Percentiles rank a stretch among this genome's conserved stretches.
Evolutionary conservation across 2,888 invertebrate species (phyloP).

Genomic region (Pseudococcus jackbeardsleyi): DNA sequence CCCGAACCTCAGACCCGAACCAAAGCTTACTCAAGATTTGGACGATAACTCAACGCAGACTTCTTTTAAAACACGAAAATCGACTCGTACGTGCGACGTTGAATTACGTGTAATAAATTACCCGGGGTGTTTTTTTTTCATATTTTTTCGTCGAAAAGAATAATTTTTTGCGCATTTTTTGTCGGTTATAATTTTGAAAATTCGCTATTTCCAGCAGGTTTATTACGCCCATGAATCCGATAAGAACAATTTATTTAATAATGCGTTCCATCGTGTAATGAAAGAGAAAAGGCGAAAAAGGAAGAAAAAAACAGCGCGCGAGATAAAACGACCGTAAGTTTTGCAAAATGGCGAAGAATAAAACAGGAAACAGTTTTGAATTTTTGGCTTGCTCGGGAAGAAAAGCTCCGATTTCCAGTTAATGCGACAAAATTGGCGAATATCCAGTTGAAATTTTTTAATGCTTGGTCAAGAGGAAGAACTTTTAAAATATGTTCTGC

Average conservation of each 20-base stretch:
- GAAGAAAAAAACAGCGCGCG: slow-evolving; percentile 15
- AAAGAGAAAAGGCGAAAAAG: slow-evolving; percentile 10
- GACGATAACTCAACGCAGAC: not conserved
- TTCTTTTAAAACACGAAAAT: not conserved
- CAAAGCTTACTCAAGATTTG: not conserved
- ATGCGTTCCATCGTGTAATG: slow-evolving; percentile 25
- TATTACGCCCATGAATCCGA: slow-evolving; percentile 46
- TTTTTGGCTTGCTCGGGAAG: slow-evolving; percentile 54
- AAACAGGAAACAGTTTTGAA: slow-evolving; percentile 58
- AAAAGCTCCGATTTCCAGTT: slow-evolving; percentile 52
- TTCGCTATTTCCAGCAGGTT: slow-evolving; percentile 30
- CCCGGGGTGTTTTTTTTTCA: not conserved
- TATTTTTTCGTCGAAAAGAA: not conserved
- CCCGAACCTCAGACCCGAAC: not conserved
- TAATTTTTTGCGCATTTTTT: slow-evolving; percentile 9
- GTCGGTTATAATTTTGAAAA: slow-evolving; percentile 42
- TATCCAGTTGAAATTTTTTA: slow-evolving; percentile 59
- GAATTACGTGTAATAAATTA: slow-evolving; percentile 24
- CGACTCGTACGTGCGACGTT: slow-evolving; percentile 20
- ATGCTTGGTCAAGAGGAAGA: slow-evolving; percentile 60
- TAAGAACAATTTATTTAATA: slow-evolving; percentile 51
- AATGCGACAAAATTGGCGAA: slow-evolving; percentile 61
- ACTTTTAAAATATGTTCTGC: slow-evolving; percentile 55
- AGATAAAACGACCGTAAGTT: slow-evolving; percentile 50
- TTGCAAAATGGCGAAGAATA: slow-evolving; percentile 59